Evolutionary conservation across 2,797 vertebrate genomes (phyloP), one percentile per base, ranked within the genome.

Genomic region (Remorina albescens): DNA sequence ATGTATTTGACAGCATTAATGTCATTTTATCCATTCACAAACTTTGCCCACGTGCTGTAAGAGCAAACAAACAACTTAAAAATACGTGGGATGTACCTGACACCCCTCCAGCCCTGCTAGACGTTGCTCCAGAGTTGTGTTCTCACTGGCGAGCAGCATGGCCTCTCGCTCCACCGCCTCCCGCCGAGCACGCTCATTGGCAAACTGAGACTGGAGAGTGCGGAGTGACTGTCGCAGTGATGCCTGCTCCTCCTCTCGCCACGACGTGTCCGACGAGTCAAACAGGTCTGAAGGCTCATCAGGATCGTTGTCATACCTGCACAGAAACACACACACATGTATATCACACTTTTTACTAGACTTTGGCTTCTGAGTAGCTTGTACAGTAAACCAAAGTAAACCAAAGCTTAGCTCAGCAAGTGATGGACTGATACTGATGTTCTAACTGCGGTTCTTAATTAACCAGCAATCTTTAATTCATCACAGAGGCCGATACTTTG

Each of bases 131-230:
- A 99, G 91, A 1, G 95, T 91, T 0, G 87, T 80, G 66, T 97
- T 97, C 69, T 98, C 96, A 6, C 78, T 85, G 4, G 94, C 89
- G 47, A 97, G 88, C 0, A 95, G 92, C 58, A 91, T 92, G 0
- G 94, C 95, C 28, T 96, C 96, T 0, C 94, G 95, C 82, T 97
- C 96, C 30, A 94, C 87, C 5, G 84, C 89, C 28, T 92, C 87
- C 46, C 96, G 90, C 42, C 87, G 95, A 67, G 94, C 92, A 0
- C 95, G 96, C 90, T 99, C 98, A 1, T 86, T 21, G 44, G 88
- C 93, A 32, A 98, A 95, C 78, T 97, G 97, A 3, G 93, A 90
- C 93, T 97, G 96, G 47, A 99, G 86, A 54, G 90, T 54, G 0
- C 85, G 89, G 55, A 97, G 90, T 0, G 95, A 94, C 30, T 95